These are phyloP conservation scores for Cebus imitator DNA, from an alignment of 2,113 vertebrate genomes.

Conservation along the genomic window DNA sequence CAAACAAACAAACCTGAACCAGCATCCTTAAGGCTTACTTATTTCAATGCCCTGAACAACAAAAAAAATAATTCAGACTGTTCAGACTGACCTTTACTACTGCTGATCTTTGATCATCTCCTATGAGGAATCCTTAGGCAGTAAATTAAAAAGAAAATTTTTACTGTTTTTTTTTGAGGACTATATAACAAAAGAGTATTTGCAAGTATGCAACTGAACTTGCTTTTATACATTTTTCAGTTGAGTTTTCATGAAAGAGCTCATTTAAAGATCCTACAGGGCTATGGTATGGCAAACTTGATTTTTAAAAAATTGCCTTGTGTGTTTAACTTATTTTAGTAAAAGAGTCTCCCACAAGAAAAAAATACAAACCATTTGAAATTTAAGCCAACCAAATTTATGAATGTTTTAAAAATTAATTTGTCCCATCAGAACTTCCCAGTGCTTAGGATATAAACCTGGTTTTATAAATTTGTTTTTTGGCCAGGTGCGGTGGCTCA, in stretches of 20 bases:
- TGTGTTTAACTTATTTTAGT: neutral
- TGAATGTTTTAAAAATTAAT: no score
- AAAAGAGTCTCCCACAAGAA: neutral
- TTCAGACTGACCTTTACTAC: neutral
- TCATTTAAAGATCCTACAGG: neutral
- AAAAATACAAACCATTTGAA: no score
- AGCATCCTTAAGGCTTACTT: neutral
- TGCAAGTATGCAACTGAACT: neutral
- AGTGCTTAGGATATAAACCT: no score
- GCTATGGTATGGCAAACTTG: neutral
- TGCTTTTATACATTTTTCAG: neutral
- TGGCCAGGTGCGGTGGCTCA: no score
- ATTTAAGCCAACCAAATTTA: no score
- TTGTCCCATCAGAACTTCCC: no score
- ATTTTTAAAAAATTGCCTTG: neutral
- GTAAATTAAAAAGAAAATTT: neutral
- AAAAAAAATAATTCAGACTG: neutral
- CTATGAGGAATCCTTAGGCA: constrained; percentile 3
- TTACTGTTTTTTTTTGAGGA: neutral
- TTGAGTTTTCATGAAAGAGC: neutral
- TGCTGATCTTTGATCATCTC: neutral
- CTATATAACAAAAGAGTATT: neutral
- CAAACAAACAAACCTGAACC: no score
- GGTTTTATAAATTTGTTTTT: no score
- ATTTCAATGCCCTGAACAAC: neutral